These are phyloP conservation scores for Apodemia mormo DNA, from an alignment of 2,888 invertebrate species.

Conservation along the genomic window DNA sequence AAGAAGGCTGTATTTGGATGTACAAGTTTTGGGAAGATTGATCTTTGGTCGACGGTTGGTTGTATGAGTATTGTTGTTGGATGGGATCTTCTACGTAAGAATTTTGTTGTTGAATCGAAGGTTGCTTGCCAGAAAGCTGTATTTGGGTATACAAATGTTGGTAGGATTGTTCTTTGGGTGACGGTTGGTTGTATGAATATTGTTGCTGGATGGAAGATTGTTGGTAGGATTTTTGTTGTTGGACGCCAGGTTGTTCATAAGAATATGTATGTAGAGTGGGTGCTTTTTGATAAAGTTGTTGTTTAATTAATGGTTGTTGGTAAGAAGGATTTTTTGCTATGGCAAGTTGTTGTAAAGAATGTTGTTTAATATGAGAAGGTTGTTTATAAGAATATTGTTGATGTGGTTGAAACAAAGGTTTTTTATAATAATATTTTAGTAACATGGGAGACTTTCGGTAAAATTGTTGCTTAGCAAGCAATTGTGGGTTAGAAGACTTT, in stretches of 20 bases:
- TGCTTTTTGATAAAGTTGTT: neutral
- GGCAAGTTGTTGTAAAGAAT: neutral
- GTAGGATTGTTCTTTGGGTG: neutral
- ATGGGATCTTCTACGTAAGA: neutral
- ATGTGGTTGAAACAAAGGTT: neutral
- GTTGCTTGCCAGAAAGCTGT: neutral
- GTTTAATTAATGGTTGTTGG: neutral
- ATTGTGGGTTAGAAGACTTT: neutral
- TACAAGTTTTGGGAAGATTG: neutral
- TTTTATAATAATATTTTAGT: neutral
- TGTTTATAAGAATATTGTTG: neutral
- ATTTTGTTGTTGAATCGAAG: neutral
- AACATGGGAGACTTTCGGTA: neutral
- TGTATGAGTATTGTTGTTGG: neutral
- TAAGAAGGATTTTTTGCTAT: neutral
- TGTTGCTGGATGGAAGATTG: conserved; percentile 3
- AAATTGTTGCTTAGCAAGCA: neutral
- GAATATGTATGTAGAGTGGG: neutral
- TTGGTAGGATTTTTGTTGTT: neutral
- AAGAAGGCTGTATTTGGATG: neutral
- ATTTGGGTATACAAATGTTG: neutral
- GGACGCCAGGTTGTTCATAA: too few species aligned
- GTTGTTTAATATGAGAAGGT: neutral
- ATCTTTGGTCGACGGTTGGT: neutral
- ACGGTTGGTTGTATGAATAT: neutral